A percentile compares a stretch with the other conserved stretches of the same genome.
phyloP scores from a whole-genome alignment of 2,888 invertebrate species.

The Nipponacmea schrenckii region DNA sequence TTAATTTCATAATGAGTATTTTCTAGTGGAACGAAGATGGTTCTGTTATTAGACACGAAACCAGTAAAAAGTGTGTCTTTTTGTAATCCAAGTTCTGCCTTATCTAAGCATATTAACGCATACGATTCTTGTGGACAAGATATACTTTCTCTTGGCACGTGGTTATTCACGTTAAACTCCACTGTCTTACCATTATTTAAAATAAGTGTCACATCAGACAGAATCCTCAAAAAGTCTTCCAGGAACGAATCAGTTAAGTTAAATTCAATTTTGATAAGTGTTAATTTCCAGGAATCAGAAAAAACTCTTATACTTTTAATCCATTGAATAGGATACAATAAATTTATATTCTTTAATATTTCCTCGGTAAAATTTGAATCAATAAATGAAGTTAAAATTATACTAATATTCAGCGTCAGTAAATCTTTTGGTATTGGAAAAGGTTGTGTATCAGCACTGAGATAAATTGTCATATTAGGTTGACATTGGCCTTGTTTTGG shows the following conservation, averaged over 20 bases:
- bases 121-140: background rate
- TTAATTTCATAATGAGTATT: background rate
- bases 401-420: background rate
- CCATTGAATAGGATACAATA: too few relatives aligned
- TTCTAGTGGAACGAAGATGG: background rate
- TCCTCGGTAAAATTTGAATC: too few relatives aligned
- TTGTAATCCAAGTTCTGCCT: background rate
- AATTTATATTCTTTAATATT: background rate
- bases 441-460: background rate
- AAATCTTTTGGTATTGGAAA: background rate
- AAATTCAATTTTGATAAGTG: background rate
- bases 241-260: background rate
- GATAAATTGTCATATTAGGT: background rate
- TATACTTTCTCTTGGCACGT: background rate
- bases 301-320: background rate
- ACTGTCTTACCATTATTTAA: fast-evolving
- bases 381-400: too few relatives aligned
- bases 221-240: background rate
- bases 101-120: background rate
- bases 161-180: background rate
- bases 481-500: background rate
- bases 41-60: background rate
- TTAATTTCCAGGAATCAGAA: too few relatives aligned
- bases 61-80: background rate
- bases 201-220: background rate